These are phyloP conservation scores for Tachyglossus aculeatus DNA, from an alignment of 2,797 vertebrate genomes.

Conservation along the genomic window DNA sequence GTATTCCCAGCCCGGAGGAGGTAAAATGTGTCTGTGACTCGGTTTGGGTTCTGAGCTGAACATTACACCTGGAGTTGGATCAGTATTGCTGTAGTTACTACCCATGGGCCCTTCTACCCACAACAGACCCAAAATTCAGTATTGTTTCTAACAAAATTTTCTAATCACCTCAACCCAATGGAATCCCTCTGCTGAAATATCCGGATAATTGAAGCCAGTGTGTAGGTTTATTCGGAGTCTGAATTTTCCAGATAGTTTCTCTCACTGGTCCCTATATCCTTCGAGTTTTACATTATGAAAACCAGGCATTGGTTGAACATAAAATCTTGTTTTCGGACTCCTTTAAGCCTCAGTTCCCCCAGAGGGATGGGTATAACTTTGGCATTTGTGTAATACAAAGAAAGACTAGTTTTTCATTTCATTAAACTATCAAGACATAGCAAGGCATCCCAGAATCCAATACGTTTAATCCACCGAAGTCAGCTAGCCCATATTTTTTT, in stretches of 20 bases:
- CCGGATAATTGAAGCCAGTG: not conserved
- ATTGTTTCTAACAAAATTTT: too few species aligned
- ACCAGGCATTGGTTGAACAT: too few species aligned
- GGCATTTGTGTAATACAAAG: too few species aligned
- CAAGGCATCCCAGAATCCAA: not conserved
- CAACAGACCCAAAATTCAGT: too few species aligned
- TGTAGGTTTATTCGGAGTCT: not conserved
- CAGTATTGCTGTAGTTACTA: not conserved
- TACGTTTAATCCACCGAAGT: not conserved
- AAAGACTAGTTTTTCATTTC: not conserved
- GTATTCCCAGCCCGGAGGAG: constrained; percentile 95
- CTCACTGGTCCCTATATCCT: not conserved
- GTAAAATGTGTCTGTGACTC: constrained; percentile 66
- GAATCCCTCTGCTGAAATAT: not conserved
- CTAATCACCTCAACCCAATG: too few species aligned
- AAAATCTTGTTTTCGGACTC: too few species aligned
- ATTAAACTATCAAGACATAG: not conserved
- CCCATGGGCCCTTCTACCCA: too few species aligned
- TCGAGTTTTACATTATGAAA: not conserved
- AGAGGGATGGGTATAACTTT: too few species aligned
- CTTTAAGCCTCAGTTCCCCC: too few species aligned
- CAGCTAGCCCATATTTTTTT: not conserved
- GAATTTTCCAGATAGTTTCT: too few species aligned
- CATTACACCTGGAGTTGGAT: not conserved
- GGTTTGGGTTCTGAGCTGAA: not conserved